Evolutionary conservation across 2,113 vertebrate species (phyloP).

Genomic region (Amazona guildingii): DNA sequence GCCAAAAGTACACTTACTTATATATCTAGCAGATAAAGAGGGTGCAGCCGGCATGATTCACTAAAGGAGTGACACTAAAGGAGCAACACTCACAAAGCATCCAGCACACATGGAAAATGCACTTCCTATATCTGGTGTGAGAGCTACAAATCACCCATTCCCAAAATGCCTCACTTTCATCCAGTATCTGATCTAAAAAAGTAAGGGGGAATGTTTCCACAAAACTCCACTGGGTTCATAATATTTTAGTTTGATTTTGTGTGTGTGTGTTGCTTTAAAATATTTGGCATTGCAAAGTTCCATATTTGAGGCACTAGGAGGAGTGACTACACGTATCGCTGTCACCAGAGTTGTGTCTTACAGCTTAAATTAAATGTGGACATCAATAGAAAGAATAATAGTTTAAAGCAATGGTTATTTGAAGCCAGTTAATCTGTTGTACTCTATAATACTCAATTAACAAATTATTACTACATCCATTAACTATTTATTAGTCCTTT

Average conservation of each 20-base stretch:
- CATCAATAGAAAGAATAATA: background rate
- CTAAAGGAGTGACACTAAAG: background rate
- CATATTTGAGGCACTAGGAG: background rate
- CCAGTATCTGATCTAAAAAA: background rate
- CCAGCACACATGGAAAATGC: background rate
- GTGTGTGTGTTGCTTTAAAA: background rate
- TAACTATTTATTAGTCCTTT: conserved; percentile 6
- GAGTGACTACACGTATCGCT: background rate
- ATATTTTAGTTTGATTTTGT: background rate
- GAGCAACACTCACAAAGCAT: background rate
- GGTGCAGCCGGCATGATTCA: background rate
- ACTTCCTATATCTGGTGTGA: background rate
- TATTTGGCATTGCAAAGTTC: background rate
- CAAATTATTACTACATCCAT: background rate
- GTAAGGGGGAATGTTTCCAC: background rate
- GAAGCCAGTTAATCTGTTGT: background rate
- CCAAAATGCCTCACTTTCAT: background rate
- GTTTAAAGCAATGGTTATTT: background rate
- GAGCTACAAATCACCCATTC: background rate
- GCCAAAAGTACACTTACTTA: background rate
- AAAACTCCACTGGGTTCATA: background rate
- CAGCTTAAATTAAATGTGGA: background rate
- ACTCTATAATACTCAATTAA: background rate
- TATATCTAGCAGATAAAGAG: background rate
- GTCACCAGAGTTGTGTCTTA: background rate